phyloP scores from a whole-genome alignment of 2,797 vertebrate genomes.

The Syngnathus acus region DNA sequence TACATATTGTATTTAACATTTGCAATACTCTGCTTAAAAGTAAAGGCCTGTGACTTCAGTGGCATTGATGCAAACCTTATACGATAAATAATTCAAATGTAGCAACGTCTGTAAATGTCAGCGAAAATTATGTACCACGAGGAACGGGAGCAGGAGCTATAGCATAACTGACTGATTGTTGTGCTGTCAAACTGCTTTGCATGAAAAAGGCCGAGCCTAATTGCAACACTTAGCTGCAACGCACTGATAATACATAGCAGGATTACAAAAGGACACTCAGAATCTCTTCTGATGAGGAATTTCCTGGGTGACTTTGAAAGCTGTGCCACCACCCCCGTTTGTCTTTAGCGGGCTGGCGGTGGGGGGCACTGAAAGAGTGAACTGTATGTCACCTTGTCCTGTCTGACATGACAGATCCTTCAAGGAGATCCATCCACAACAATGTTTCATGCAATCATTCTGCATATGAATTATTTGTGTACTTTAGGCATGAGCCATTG shows the following conservation, averaged over 20 bases:
- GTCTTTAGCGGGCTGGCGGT: slow-evolving; percentile 3
- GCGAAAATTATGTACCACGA: slow-evolving; percentile 48
- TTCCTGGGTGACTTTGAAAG: slow-evolving; percentile 48
- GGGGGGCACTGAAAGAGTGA: slow-evolving; percentile 24
- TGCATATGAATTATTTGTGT: slow-evolving; percentile 20
- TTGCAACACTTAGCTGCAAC: slow-evolving; percentile 74
- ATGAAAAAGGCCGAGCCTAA: slow-evolving; percentile 73
- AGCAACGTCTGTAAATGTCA: slow-evolving; percentile 67
- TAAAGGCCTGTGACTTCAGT: slow-evolving; percentile 38
- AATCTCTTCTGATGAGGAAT: slow-evolving; percentile 64
- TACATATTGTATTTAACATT: slow-evolving; percentile 63
- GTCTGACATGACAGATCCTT: slow-evolving; percentile 41
- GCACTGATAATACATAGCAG: slow-evolving; percentile 68
- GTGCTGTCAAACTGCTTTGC: slow-evolving; percentile 76
- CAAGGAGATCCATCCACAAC: slow-evolving; percentile 23
- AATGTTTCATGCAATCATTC: slow-evolving; percentile 26
- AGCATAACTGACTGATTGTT: slow-evolving; percentile 72
- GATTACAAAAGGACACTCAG: slow-evolving; percentile 60
- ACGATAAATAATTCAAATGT: slow-evolving; percentile 77
- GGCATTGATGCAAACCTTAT: slow-evolving; percentile 59
- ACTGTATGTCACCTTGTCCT: slow-evolving; percentile 25
- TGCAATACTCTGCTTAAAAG: slow-evolving; percentile 64
- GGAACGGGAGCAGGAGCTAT: slow-evolving; percentile 50
- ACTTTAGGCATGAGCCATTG: slow-evolving; percentile 9
- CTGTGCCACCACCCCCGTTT: slow-evolving; percentile 40